phyloP scores from a whole-genome alignment of 1,140 invertebrate species.

The Chlorops oryzae region DNA sequence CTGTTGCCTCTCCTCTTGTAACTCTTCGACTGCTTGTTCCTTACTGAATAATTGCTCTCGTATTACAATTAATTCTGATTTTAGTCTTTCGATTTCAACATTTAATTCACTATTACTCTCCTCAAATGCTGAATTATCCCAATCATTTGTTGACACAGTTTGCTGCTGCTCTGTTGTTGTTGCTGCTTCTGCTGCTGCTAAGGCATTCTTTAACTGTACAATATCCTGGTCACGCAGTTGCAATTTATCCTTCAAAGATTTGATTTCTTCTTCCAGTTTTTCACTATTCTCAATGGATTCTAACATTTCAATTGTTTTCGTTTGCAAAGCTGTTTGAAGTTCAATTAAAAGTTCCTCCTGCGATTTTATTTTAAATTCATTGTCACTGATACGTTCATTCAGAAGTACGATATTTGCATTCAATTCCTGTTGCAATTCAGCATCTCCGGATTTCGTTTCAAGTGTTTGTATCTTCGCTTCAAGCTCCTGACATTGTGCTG shows the following conservation, averaged over 20 bases:
- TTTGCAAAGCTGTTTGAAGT: no score
- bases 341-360: no score
- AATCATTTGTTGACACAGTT: no score
- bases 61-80: no score
- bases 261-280: neutral
- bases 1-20: neutral
- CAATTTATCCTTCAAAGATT: neutral
- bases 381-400: constrained; percentile 7
- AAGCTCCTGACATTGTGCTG: constrained; percentile 56
- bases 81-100: no score
- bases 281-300: no score
- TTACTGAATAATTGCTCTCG: no score
- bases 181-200: constrained; percentile 10
- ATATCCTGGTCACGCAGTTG: neutral
- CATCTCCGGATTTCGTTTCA: constrained; percentile 1
- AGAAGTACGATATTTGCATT: no score
- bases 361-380: no score
- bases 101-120: no score
- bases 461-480: constrained; percentile 51
- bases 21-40: constrained; percentile 1
- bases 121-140: no score
- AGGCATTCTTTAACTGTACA: neutral
- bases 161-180: constrained; percentile 12
- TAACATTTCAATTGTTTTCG: no score
- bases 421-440: constrained; percentile 11